Evolutionary conservation across 2,888 invertebrate genomes (phyloP).

Genomic region (Callinectes sapidus): DNA sequence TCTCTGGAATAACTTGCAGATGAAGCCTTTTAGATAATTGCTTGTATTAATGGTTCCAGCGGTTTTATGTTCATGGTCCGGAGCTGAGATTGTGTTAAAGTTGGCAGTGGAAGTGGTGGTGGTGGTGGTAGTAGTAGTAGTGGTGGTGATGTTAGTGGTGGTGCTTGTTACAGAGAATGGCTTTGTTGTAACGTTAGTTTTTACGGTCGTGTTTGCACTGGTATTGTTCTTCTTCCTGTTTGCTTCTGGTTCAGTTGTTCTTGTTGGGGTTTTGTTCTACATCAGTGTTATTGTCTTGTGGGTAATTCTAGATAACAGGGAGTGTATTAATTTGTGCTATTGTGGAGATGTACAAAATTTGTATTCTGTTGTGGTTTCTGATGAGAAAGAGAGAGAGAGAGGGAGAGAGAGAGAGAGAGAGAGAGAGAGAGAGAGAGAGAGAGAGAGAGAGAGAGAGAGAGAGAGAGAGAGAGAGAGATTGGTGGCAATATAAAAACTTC

Average conservation of each 20-base stretch:
- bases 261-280: too few relatives aligned
- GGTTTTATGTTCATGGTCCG: background rate
- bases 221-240: background rate
- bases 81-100: background rate
- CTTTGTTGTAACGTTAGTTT: background rate
- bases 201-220: background rate
- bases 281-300: too few relatives aligned
- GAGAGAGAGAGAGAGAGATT: too few relatives aligned
- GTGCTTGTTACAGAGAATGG: background rate
- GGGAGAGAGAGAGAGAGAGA: constrained; percentile 5
- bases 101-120: background rate
- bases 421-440: constrained; percentile 25
- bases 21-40: background rate
- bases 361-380: background rate
- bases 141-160: background rate
- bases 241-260: background rate
- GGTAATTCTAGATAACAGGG: too few relatives aligned
- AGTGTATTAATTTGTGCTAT: too few relatives aligned
- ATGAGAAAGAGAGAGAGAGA: background rate
- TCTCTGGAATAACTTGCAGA: background rate
- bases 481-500: background rate
- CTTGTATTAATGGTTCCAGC: background rate
- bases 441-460: constrained; percentile 8
- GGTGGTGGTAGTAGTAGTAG: too few relatives aligned
- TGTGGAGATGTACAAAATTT: too few relatives aligned